Evolutionary conservation across 1,140 invertebrate species (phyloP).

Genomic region (Lepidurus couesii): DNA sequence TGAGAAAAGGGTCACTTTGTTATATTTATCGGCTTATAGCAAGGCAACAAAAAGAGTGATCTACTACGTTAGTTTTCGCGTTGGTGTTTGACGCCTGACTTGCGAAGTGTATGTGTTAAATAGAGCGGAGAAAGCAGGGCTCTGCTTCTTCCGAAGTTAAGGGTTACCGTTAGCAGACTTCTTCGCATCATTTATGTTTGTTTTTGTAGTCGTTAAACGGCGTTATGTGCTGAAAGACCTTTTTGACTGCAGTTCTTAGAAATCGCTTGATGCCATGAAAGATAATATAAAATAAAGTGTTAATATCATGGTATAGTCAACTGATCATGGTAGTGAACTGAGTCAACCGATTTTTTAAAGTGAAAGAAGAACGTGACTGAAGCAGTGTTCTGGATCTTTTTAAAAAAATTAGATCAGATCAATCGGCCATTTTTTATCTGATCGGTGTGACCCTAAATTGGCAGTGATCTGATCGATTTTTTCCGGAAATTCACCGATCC

Average conservation of each 20-base stretch:
- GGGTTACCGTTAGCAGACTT: slow-evolving; percentile 10
- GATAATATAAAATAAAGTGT: too few species aligned
- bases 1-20: neutral
- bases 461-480: too few species aligned
- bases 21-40: neutral
- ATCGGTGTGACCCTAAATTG: too few species aligned
- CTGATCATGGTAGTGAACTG: neutral
- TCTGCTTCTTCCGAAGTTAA: neutral
- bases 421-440: too few species aligned
- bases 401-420: too few species aligned
- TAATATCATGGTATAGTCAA: too few species aligned
- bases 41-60: neutral
- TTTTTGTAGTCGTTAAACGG: neutral
- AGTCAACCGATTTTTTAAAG: neutral
- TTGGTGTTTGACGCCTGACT: neutral
- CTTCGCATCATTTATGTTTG: neutral
- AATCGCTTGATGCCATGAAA: neutral
- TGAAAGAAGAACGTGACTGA: neutral
- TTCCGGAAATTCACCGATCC: too few species aligned
- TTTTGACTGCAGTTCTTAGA: neutral
- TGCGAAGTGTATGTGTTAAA: neutral
- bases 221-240: neutral
- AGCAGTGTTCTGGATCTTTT: too few species aligned
- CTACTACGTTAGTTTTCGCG: neutral
- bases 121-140: slow-evolving; percentile 4